These are phyloP conservation scores for Alentia gelatinosa DNA, from an alignment of 2,888 invertebrate genomes.

Conservation along the genomic window DNA sequence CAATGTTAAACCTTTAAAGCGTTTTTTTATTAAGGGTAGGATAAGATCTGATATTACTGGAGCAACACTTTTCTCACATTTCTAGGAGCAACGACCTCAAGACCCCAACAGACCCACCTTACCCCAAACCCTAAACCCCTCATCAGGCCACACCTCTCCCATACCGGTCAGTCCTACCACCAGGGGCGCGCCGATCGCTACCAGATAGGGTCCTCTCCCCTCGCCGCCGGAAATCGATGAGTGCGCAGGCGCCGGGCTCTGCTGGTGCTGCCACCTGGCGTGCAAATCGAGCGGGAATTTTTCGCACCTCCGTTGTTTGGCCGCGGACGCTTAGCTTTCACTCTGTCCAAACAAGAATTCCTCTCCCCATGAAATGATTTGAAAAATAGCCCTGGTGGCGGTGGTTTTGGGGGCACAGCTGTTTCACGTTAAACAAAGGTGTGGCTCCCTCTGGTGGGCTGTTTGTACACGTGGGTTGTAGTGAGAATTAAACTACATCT, in stretches of 20 bases:
- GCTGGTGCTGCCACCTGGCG: neutral
- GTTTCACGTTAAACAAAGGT: slow-evolving; percentile 4
- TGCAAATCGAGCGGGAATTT: neutral
- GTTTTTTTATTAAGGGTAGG: no score
- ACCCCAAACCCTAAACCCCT: no score
- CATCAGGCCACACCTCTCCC: no score
- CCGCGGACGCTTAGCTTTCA: neutral
- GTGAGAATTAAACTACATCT: slow-evolving; percentile 19
- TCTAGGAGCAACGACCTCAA: no score
- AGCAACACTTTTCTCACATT: no score
- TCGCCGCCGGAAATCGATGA: neutral
- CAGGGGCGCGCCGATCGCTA: neutral
- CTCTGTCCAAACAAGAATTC: neutral
- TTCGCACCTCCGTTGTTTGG: neutral
- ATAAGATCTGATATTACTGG: no score
- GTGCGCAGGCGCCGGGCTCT: neutral
- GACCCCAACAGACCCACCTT: no score
- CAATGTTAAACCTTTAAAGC: no score
- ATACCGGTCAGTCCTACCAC: no score
- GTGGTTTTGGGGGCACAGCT: neutral
- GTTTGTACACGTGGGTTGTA: slow-evolving; percentile 30
- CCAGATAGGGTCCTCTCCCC: neutral
- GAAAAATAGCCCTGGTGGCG: neutral
- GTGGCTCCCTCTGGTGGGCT: neutral
- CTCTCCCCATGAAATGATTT: neutral